Evolutionary conservation across 2,113 vertebrate genomes (phyloP).

Genomic region (Numenius arquata): DNA sequence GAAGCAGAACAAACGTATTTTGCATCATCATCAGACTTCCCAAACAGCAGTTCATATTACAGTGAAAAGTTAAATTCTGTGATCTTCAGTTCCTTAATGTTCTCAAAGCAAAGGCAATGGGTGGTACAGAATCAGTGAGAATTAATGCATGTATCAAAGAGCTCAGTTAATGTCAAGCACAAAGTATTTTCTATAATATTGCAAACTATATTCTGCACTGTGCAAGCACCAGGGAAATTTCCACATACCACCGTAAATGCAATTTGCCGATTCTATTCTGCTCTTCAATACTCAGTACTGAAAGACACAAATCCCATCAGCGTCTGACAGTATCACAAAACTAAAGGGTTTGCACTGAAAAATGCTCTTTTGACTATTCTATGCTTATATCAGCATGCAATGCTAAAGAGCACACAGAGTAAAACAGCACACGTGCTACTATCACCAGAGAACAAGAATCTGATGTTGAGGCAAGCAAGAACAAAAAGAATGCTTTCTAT

Average conservation of each 20-base stretch:
- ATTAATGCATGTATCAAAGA: not conserved
- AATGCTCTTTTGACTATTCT: not conserved
- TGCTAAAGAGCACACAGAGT: not conserved
- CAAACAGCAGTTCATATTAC: not conserved
- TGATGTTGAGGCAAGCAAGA: not conserved
- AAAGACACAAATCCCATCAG: not conserved
- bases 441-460: not conserved
- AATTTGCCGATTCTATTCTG: not conserved
- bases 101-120: not conserved
- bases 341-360: not conserved
- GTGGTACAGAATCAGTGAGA: not conserved
- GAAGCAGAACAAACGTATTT: conserved; percentile 39
- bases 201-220: not conserved
- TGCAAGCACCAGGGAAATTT: not conserved
- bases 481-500: not conserved
- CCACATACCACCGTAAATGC: not conserved
- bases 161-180: not conserved
- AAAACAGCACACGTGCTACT: not conserved
- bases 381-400: not conserved
- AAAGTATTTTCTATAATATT: not conserved
- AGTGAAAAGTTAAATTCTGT: not conserved
- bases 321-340: not conserved
- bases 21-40: conserved; percentile 11
- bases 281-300: not conserved
- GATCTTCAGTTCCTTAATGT: conserved; percentile 1